These are phyloP conservation scores for Xanthia icteritia DNA, from an alignment of 2,888 invertebrate species.

Conservation along the genomic window DNA sequence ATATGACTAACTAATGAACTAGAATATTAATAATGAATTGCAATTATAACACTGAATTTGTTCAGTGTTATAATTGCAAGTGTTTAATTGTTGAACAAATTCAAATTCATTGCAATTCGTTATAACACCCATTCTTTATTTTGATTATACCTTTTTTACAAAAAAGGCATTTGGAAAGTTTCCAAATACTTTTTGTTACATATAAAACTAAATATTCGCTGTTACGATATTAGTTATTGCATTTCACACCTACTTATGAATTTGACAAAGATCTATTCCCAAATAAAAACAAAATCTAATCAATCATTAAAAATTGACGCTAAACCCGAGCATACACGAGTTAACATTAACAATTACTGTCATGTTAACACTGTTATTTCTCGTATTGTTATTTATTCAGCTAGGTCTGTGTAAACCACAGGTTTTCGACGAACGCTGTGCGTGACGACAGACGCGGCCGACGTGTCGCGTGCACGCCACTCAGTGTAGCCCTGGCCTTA, in stretches of 20 bases:
- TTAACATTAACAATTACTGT: conserved; percentile 39
- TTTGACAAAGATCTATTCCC: background rate
- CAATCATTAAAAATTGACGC: background rate
- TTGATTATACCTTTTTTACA: too few relatives aligned
- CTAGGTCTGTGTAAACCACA: conserved; percentile 64
- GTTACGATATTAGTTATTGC: too few relatives aligned
- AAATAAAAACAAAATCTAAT: conserved; percentile 8
- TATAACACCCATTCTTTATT: too few relatives aligned
- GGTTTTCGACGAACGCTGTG: conserved; percentile 69
- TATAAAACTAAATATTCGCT: too few relatives aligned
- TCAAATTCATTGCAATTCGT: too few relatives aligned
- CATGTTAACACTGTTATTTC: conserved; percentile 47
- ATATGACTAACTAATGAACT: too few relatives aligned
- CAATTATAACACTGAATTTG: too few relatives aligned
- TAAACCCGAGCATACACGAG: conserved; percentile 20
- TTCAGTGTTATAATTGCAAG: too few relatives aligned
- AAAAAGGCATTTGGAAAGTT: too few relatives aligned
- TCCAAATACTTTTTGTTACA: too few relatives aligned
- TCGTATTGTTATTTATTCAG: conserved; percentile 65
- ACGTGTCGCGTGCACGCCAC: conserved; percentile 81
- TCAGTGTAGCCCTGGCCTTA: conserved; percentile 69
- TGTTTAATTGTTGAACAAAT: too few relatives aligned
- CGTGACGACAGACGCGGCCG: conserved; percentile 70
- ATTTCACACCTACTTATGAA: background rate
- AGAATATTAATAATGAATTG: too few relatives aligned